Evolutionary conservation across 2,113 vertebrate species (phyloP), one percentile per base, ranked within the genome.

Genomic region (Mastomys coucha): DNA sequence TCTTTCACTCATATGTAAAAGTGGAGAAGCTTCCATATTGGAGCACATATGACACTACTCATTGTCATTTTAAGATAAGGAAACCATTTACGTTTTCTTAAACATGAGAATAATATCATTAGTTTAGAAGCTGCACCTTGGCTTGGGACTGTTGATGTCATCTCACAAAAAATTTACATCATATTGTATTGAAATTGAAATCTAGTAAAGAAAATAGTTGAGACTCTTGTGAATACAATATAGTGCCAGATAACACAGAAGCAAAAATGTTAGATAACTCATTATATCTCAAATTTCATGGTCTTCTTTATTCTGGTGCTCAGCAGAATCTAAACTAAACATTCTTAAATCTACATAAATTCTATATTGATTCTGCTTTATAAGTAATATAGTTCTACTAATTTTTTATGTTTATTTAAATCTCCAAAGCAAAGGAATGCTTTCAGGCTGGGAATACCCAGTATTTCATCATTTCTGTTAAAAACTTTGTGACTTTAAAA

Each of bases 301-400:
- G 81, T 80, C 65, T 81, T 42, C 45, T 86, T 76, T 60, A 87
- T 53, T 76, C 24, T 84, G 17, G 17, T 28, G 24, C 76, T 17
- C 88, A 33, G 80, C 72, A 77, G 88, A 63, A 81, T 92, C 56
- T 70, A 51, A 87, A 42, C 63, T 33, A 69, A n/a, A 75, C 82
- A 91, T 58, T 95, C n/a, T 90, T 90, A 89, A 82, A 90, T 89
- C 60, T 73, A 45, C 0, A 63, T 77, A 7, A 82, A 10, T 51
- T 94, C 12, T 91, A 49, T 91, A 93, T 75, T 82, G 92, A 77
- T 60, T 96, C 89, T 94, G 80, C 16, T 91, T 88, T 84, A n/a
- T 88, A 87, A 91, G 22, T 94, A 82, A 85, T 72, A 28, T 45
- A 92, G 14, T 63, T 84, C 36, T 75, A 33, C 45, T 49, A 91